phyloP scores from a whole-genome alignment of 2,888 invertebrate genomes.

The Aporophyla lueneburgensis region DNA sequence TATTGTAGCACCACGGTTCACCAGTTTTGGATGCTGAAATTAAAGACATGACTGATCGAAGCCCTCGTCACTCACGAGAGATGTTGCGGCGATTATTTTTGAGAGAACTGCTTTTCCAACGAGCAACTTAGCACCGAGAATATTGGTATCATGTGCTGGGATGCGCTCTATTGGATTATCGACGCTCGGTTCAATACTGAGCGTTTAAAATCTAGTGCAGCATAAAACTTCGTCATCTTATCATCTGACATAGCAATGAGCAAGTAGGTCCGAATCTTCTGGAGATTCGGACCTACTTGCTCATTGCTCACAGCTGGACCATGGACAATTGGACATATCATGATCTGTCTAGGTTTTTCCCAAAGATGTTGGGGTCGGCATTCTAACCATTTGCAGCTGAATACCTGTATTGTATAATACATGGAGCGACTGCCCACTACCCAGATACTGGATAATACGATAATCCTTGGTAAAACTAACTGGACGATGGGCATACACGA shows the following conservation, averaged over 20 bases:
- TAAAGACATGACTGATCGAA: neutral
- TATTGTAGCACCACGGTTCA: constrained; percentile 81
- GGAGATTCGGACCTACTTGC: no score
- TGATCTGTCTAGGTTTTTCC: no score
- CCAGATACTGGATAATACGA: no score
- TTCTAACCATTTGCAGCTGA: no score
- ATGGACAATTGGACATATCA: no score
- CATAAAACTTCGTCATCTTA: neutral
- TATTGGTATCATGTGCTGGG: neutral
- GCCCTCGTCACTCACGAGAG: neutral
- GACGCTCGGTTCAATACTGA: neutral
- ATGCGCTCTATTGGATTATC: neutral
- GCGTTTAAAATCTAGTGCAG: neutral
- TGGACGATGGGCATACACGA: neutral
- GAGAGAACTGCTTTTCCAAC: neutral
- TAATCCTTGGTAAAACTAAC: neutral
- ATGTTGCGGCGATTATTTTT: neutral
- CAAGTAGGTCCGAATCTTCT: neutral
- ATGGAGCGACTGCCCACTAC: no score
- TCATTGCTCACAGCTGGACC: no score
- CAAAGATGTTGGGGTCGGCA: no score
- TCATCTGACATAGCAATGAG: neutral
- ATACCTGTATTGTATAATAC: no score
- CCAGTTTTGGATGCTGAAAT: constrained; percentile 77
- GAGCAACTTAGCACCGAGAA: no score